Conservation (phyloP, 2,888 invertebrate genomes). For the Anarsia innoxiella region DNA sequence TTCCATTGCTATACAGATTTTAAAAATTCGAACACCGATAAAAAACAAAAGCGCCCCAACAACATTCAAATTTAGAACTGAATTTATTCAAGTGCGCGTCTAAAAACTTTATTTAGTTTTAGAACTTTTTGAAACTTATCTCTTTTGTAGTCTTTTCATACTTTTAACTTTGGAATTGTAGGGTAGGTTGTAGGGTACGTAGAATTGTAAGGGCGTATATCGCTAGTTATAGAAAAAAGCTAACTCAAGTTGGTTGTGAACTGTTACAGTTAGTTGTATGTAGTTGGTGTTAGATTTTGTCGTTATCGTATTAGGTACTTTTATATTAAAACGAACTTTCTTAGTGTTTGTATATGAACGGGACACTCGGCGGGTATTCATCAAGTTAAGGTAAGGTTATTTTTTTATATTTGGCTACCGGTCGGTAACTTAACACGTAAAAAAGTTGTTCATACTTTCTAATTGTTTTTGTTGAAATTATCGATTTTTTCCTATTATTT, state of each 20-base stretch:
- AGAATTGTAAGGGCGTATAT: slow-evolving; percentile 7
- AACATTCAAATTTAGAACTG: background rate
- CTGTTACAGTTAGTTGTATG: slow-evolving; percentile 15
- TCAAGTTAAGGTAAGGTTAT: too few relatives aligned
- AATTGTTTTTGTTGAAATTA: too few relatives aligned
- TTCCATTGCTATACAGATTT: too few relatives aligned
- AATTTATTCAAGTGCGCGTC: slow-evolving; percentile 16
- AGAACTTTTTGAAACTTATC: slow-evolving; percentile 16
- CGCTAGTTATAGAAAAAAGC: slow-evolving; percentile 27
- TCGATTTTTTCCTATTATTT: too few relatives aligned
- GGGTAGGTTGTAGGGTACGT: background rate
- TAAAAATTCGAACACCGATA: too few relatives aligned
- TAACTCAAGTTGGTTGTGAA: slow-evolving; percentile 45
- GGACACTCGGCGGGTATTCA: too few relatives aligned
- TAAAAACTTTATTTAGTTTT: slow-evolving; percentile 16
- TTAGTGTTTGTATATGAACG: too few relatives aligned
- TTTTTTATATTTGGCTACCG: too few relatives aligned
- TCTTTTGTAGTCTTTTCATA: slow-evolving; percentile 2
- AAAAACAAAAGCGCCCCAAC: background rate
- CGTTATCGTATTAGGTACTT: background rate
- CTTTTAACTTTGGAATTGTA: background rate
- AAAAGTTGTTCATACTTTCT: too few relatives aligned
- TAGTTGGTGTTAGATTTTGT: slow-evolving; percentile 5
- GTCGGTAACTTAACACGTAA: too few relatives aligned
- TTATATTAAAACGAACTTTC: too few relatives aligned